A percentile compares a stretch with the other conserved stretches of the same genome.
These are phyloP conservation scores for Eulemur rubriventer DNA, from an alignment of 2,797 vertebrate species.

Conservation along the genomic window DNA sequence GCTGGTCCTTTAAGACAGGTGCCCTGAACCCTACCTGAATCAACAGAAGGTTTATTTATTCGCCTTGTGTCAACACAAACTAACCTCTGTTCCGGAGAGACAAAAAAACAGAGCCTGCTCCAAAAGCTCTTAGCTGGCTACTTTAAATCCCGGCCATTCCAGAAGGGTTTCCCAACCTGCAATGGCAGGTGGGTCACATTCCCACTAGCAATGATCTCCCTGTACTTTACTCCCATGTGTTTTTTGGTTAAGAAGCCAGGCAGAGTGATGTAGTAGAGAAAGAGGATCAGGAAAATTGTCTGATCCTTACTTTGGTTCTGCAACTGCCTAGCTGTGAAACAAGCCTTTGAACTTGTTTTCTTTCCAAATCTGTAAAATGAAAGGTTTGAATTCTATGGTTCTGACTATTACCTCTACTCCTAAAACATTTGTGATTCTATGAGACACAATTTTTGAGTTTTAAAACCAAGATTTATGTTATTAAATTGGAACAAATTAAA, in stretches of 20 bases:
- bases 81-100: conserved; percentile 33
- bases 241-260: not conserved
- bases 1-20: not conserved
- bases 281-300: not conserved
- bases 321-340: not conserved
- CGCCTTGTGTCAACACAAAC: conserved; percentile 54
- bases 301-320: not conserved
- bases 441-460: not conserved
- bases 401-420: not conserved
- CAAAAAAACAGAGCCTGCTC: not conserved
- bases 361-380: not conserved
- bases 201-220: not conserved
- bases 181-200: not conserved
- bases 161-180: not conserved
- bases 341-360: not conserved
- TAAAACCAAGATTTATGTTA: not conserved
- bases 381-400: not conserved
- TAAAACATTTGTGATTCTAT: not conserved
- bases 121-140: not conserved
- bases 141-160: not conserved
- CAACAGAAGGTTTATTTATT: conserved; percentile 41
- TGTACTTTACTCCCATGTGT: not conserved
- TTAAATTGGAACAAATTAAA: conserved; percentile 24
- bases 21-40: not conserved
- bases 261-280: not conserved